Conservation (phyloP, 2,797 vertebrate species). For the Ficedula albicollis region DNA sequence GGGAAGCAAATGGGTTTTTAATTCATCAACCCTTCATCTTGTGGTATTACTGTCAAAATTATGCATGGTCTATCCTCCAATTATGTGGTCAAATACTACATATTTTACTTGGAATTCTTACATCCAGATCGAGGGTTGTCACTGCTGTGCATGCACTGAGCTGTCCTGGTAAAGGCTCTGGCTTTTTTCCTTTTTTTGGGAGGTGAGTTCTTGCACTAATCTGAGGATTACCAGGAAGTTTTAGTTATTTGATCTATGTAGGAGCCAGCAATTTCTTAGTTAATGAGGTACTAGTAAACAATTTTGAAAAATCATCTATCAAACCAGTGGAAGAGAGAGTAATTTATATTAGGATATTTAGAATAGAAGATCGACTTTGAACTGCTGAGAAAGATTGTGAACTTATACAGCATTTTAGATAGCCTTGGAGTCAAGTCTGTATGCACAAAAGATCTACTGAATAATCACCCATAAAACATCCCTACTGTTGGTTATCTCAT, state of each 20-base stretch:
- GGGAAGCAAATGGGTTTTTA: background rate
- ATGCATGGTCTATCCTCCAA: background rate
- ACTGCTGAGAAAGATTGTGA: background rate
- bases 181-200: background rate
- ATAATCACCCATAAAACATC: background rate
- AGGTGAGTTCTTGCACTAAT: background rate
- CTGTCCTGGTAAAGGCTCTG: background rate
- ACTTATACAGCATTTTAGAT: background rate
- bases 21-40: background rate
- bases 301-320: background rate
- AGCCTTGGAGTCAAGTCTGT: fast-evolving
- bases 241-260: constrained; percentile 22
- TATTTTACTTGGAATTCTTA: background rate
- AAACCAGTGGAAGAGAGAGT: fast-evolving
- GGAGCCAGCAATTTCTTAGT: background rate
- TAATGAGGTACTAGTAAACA: background rate
- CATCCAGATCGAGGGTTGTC: background rate
- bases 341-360: background rate
- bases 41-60: background rate
- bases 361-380: background rate
- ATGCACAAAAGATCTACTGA: background rate
- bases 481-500: fast-evolving
- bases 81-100: background rate
- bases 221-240: background rate
- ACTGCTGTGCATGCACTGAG: background rate